A percentile compares a stretch with the other conserved stretches of the same genome.
phyloP scores from a whole-genome alignment of 2,888 invertebrate species.

The Ophion ventricosus region DNA sequence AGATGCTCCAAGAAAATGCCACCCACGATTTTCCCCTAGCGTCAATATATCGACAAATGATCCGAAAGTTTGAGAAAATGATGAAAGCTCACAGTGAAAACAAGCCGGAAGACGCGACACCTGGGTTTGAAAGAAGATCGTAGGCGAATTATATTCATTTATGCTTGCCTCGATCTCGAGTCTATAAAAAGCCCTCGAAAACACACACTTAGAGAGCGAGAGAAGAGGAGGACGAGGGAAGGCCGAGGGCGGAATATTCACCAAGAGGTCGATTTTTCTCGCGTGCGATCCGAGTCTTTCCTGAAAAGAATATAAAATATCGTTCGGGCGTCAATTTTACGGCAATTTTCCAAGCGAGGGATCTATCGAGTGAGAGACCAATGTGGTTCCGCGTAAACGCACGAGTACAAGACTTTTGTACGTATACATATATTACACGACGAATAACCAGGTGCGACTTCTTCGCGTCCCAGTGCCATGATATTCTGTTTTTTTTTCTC shows the following conservation, averaged over 20 bases:
- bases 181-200: constrained; percentile 57
- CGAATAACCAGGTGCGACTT: constrained; percentile 59
- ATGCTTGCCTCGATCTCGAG: constrained; percentile 15
- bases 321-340: constrained; percentile 82
- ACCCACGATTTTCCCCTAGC: not conserved
- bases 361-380: constrained; percentile 66
- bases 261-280: constrained; percentile 46
- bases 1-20: not conserved
- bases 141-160: constrained; percentile 29
- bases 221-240: too few relatives aligned
- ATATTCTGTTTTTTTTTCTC: constrained; percentile 50
- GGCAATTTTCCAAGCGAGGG: constrained; percentile 82
- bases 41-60: not conserved
- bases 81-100: not conserved
- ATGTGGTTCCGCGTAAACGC: constrained; percentile 19
- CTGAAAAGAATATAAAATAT: constrained; percentile 78
- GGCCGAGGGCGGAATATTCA: not conserved
- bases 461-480: constrained; percentile 24
- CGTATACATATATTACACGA: constrained; percentile 1
- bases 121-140: constrained; percentile 37
- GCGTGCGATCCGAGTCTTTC: constrained; percentile 68
- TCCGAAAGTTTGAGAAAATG: not conserved
- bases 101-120: not conserved
- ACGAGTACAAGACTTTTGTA: not conserved
- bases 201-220: constrained; percentile 21